phyloP scores from a whole-genome alignment of 2,797 vertebrate species.

The Pseudomugil tenellus region DNA sequence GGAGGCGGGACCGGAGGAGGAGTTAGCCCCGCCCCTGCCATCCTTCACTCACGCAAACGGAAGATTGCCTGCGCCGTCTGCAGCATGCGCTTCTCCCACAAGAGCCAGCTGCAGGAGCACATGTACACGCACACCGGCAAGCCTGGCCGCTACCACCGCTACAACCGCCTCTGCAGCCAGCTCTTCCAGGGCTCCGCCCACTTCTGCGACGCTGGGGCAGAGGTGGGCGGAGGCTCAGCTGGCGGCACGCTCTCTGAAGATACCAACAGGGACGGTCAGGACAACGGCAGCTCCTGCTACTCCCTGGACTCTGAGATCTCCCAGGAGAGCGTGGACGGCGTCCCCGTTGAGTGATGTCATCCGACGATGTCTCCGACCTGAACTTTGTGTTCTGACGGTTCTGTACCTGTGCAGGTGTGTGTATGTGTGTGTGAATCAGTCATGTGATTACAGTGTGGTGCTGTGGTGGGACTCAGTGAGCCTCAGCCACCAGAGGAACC shows the following conservation, averaged over 20 bases:
- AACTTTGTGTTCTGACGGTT: slow-evolving; percentile 16
- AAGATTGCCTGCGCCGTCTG: slow-evolving; percentile 93
- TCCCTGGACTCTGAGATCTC: slow-evolving; percentile 89
- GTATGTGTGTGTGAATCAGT: slow-evolving; percentile 27
- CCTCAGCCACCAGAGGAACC: background rate
- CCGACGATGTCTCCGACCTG: background rate
- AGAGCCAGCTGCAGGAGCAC: slow-evolving; percentile 94
- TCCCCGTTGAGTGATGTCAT: slow-evolving; percentile 84
- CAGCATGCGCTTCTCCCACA: slow-evolving; percentile 88
- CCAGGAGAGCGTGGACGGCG: slow-evolving; percentile 88
- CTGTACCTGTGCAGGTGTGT: slow-evolving; percentile 56
- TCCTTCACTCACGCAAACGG: slow-evolving; percentile 88
- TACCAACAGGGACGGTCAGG: slow-evolving; percentile 81
- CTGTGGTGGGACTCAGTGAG: slow-evolving; percentile 1
- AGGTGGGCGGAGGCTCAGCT: slow-evolving; percentile 41
- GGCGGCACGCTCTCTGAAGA: slow-evolving; percentile 75
- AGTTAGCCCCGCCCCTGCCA: slow-evolving; percentile 44
- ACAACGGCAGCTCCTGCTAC: slow-evolving; percentile 89
- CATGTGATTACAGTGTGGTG: slow-evolving; percentile 24
- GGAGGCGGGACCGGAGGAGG: slow-evolving; percentile 17
- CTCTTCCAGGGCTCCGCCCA: slow-evolving; percentile 81
- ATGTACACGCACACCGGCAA: slow-evolving; percentile 93
- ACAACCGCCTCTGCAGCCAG: slow-evolving; percentile 85
- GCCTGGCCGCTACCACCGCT: slow-evolving; percentile 85
- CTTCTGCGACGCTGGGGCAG: slow-evolving; percentile 77